Evolutionary conservation across 1,140 invertebrate genomes (phyloP), one percentile per base, ranked within the genome.

Genomic region (Oscheius sp.): DNA sequence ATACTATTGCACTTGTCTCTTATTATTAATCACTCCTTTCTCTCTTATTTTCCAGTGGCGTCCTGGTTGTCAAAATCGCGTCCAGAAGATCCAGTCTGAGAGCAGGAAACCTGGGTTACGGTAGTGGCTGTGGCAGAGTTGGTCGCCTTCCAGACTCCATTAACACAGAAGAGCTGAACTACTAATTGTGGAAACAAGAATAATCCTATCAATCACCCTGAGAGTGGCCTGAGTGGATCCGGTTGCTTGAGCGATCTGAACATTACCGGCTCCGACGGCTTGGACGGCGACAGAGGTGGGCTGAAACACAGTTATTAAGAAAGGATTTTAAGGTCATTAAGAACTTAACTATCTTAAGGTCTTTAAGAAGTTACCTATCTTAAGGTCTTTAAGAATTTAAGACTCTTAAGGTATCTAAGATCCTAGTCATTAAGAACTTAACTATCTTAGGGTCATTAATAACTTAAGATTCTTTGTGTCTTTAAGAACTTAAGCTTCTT

Each of bases 71-170:
- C 49, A 23, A 55, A 13, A 23, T 55, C 49, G 4, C 49, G 7
- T 7, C 49, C 49, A 4, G 7, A 7, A 4, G 49, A 55, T 55
- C 49, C 49, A 7, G 49, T 55, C 49, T 55, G 49, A 7, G 49
- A 55, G 23, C 49, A 55, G 49, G 49, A 55, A 26, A 55, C 49
- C 49, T 15, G 4, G 49, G 49, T 26, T 55, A 55, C 49, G 7
- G 49, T 55, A 55, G 23, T 15, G 7, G 15, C 49, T 23, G 49
- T 55, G 15, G 15, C 49, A 23, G 49, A 7, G 49, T 15, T 4
- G 23, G 49, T 55, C 49, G 49, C 28, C 49, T 55, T 55, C 49
- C 49, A 55, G 7, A 26, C 49, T 55, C 49, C 49, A 26, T 55
- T 55, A 4, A 55, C 49, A 55, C 49, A 55, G 49, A 13, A 55